phyloP scores from a whole-genome alignment of 2,113 vertebrate genomes.

The Petrocephalus zakoni region DNA sequence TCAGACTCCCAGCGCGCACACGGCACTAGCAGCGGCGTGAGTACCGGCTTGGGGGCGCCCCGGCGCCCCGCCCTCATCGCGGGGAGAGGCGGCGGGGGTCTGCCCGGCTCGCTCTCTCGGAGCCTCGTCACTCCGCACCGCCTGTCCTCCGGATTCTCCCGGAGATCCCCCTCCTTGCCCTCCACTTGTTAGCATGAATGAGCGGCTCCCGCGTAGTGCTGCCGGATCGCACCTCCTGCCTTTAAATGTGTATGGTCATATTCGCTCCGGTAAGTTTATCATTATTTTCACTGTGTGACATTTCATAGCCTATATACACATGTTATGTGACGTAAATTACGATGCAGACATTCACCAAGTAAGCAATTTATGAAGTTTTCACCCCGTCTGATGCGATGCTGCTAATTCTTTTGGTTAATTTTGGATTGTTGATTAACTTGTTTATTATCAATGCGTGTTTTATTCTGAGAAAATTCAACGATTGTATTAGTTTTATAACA shows the following conservation, averaged over 20 bases:
- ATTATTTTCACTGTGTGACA: too few species aligned
- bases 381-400: background rate
- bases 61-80: too few species aligned
- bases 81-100: conserved; percentile 5
- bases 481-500: background rate
- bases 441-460: background rate
- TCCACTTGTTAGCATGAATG: conserved; percentile 67
- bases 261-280: conserved; percentile 85
- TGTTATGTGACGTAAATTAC: background rate
- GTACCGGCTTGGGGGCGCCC: background rate
- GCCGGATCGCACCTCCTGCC: conserved; percentile 70
- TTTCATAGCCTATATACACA: background rate
- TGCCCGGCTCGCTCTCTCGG: too few species aligned
- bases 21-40: background rate
- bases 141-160: conserved; percentile 21
- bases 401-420: background rate
- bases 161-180: conserved; percentile 51
- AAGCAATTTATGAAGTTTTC: background rate
- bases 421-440: background rate
- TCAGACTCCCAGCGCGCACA: background rate
- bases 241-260: conserved; percentile 96
- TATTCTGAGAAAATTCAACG: background rate
- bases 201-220: conserved; percentile 64
- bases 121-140: background rate
- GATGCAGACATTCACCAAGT: background rate